Evolutionary conservation across 2,113 vertebrate genomes (phyloP).

Genomic region (Redunca redunca): DNA sequence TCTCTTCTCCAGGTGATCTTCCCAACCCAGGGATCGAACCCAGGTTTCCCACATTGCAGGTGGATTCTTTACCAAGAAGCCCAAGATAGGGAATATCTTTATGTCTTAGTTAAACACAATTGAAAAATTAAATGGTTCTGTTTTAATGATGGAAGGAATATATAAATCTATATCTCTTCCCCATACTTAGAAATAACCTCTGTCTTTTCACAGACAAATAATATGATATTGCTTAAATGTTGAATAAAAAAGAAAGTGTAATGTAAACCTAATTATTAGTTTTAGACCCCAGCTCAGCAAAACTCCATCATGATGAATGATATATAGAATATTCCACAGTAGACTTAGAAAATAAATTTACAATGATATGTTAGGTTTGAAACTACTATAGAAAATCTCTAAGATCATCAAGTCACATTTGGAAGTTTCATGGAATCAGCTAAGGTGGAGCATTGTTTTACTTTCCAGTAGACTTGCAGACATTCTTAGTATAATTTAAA

Average conservation of each 20-base stretch:
- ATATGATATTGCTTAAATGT: not conserved
- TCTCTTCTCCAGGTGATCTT: not conserved
- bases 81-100: not conserved
- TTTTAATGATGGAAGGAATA: not conserved
- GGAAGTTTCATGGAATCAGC: not conserved
- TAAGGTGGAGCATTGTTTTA: conserved; percentile 18
- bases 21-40: not conserved
- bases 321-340: not conserved
- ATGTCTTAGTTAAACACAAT: not conserved
- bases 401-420: not conserved
- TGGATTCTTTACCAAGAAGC: not conserved
- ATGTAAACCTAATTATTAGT: not conserved
- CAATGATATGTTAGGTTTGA: not conserved
- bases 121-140: not conserved
- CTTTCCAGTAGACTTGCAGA: conserved; percentile 30
- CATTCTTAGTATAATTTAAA: conserved; percentile 57
- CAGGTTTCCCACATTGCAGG: not conserved
- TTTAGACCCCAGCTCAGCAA: not conserved
- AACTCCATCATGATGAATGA: not conserved
- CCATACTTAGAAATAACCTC: not conserved
- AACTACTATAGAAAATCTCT: not conserved
- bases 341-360: not conserved
- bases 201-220: not conserved
- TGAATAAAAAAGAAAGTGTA: not conserved
- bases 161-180: not conserved